Base-by-base conservation (phyloP, 2,888 invertebrate genomes). In the Orthosia gracilis region DNA sequence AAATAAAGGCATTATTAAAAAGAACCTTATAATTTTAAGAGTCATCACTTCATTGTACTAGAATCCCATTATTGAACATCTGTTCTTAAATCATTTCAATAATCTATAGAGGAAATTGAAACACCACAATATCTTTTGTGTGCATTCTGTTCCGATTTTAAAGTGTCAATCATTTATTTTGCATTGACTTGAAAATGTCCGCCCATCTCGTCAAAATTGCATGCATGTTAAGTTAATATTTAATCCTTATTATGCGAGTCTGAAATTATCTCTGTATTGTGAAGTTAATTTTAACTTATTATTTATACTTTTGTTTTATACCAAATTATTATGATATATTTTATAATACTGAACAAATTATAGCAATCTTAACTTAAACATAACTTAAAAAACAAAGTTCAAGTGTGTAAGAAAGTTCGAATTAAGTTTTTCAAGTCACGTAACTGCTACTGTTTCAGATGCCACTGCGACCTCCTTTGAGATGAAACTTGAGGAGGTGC, bases 391-490 rank as follows among this genome's bases (percentile, higher is more conserved):
- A 72, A 31, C 13, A 65, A 61, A 80, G 54, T 73, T 76, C 31
- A 66, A 82, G 61, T 50, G 49, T 23, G 31, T 50, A 9, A 50
- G 65, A 68, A 73, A 70, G 40, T 77, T 73, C 50, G 52, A 69
- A 52, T 66, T 50, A 54, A 62, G 31, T 65, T 71, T 70, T 77
- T 76, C 62, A 54, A 72, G 75, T 84, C 69, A 78, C 73, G 69
- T 81, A 80, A 81, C 68, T 78, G 90, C 90, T 91, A 89, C 91
- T 91, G 91, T 92, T 92, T 90, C 86, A 89, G 81, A 89, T 89
- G 87, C 86, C 85, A 87, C 85, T 76, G 76, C 94, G 95, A 96
- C 96, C 96, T 95, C 96, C 95, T 94, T 93, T 93, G 94, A 94
- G 94, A 92, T 93, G 96, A 90, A 96, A 96, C 90, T 85, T 91